Base-by-base conservation (phyloP, 2,888 invertebrate species). In the Pyrochroa serraticornis region DNA sequence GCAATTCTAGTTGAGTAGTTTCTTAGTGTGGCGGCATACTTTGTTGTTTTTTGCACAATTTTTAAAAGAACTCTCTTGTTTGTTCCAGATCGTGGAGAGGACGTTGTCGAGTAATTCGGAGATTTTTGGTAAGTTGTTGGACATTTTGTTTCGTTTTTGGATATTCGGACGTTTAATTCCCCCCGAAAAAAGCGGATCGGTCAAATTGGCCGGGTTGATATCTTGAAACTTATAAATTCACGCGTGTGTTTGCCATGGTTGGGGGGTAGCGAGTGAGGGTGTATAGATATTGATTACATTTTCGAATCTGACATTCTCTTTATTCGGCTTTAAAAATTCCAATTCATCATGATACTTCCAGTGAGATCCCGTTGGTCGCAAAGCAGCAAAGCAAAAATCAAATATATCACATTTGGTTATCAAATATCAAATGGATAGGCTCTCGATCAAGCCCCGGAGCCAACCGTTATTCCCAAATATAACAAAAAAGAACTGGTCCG, bases 401-500 rank as follows among this genome's bases (percentile, higher is more conserved):
- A 73, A 74, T 71, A 73, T 72, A 73, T 74, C 73, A 73, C 71
- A 73, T 72, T 72, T 71, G 71, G 71, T 73, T 73, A 74, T 73
- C 72, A 71, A 72, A 70, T 71, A 73, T 74, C 70, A 71, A 73
- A 70, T 71, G 71, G 69, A 71, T 68, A 66, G 69, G 70, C 71
- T 70, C 68, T 70, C 71, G 70, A 72, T 72, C 71, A 69, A 67
- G 69, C 74, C 74, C 68, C 66, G 70, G 73, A 71, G 74, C 71
- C 65, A 68, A 62, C 67, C 73, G 72, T 71, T 72, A 72, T 71
- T 70, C 69, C 70, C 70, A 72, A 75, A 75, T 71, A 72, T 72
- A 71, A 13, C 34, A 47, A 69, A 70, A 68, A 65, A 64, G 59
- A 56, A 59, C 62, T 58, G 64, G 60, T 65, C 67, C 63, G 64